Evolutionary conservation across 2,888 invertebrate species (phyloP).

Genomic region (Ophion slaviceki): DNA sequence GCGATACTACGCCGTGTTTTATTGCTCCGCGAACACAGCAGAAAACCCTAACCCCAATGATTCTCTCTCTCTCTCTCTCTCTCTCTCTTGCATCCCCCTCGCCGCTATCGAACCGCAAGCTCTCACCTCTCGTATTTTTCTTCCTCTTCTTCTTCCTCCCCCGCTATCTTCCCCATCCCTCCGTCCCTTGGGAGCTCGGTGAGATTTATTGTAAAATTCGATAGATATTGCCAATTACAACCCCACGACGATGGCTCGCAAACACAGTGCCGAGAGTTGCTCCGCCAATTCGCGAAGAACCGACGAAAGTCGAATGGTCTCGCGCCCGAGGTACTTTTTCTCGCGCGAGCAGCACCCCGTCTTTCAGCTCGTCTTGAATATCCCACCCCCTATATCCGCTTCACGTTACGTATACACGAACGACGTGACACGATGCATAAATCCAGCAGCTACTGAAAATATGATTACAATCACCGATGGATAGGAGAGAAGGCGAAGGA

Average conservation of each 20-base stretch:
- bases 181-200: slow-evolving; percentile 49
- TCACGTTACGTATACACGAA: slow-evolving; percentile 74
- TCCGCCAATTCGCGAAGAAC: slow-evolving; percentile 37
- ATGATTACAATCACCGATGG: slow-evolving; percentile 74
- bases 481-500: background rate
- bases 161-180: background rate
- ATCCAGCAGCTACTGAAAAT: slow-evolving; percentile 73
- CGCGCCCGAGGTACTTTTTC: slow-evolving; percentile 25
- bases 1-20: slow-evolving; percentile 79
- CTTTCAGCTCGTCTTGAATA: slow-evolving; percentile 57
- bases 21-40: slow-evolving; percentile 71
- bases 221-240: slow-evolving; percentile 82
- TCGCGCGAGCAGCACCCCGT: slow-evolving; percentile 29
- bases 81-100: slow-evolving; percentile 15
- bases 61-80: slow-evolving; percentile 15
- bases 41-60: slow-evolving; percentile 56
- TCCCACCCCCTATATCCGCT: slow-evolving; percentile 66
- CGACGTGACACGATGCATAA: slow-evolving; percentile 75
- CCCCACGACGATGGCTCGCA: slow-evolving; percentile 61
- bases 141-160: background rate
- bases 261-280: slow-evolving; percentile 18
- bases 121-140: slow-evolving; percentile 48
- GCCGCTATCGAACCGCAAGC: slow-evolving; percentile 11
- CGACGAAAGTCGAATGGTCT: slow-evolving; percentile 48
- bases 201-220: slow-evolving; percentile 82